Evolutionary conservation across 2,888 invertebrate species (phyloP), one percentile per base, ranked within the genome.

Genomic region (Xanthia togata): DNA sequence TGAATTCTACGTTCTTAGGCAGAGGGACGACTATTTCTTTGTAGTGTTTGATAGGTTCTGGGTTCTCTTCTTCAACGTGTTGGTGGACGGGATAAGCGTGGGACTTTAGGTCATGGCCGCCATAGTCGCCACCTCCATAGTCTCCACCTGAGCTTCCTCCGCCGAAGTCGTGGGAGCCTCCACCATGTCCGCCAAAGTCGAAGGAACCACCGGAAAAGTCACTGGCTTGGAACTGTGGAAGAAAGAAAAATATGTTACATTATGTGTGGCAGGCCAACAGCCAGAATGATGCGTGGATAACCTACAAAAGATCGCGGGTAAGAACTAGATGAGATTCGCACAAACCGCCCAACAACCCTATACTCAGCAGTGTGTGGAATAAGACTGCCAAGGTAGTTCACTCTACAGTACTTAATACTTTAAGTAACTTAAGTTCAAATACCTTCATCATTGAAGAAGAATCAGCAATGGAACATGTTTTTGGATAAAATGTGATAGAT

Each of bases 21-120:
- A 97, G 93, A 20, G 98, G 98, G 23, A 98, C 97, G 1, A 98
- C 97, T 2, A 98, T 95, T 90, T 98, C 97, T 90, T 97, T 98
- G 90, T 97, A 97, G 77, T 98, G 97, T 68, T 98, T 98, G 57
- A 98, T 97, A 0, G 97, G 97, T 67, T 98, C 97, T 0, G 98
- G 98, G 87, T 97, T 98, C 62, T 97, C 97, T 89, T 98, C 97
- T 90, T 98, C 97, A 0, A 98, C 96, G 85, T 98, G 97, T 84
- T 97, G 97, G 71, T 97, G 97, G 50, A 97, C 96, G 0, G 97
- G 97, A 81, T 97, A 97, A 3, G 97, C 96, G 70, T 97, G 97
- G 17, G 94, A 71, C 62, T 96, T 88, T 0, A 94, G 70, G 4
- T 95, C 93, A 65, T 95, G 95, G 4, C 95, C 94, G 0, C 94